Percentiles rank a stretch among this genome's conserved stretches.
Evolutionary conservation across 2,888 invertebrate species (phyloP).

Genomic region (Clostera curtula): DNA sequence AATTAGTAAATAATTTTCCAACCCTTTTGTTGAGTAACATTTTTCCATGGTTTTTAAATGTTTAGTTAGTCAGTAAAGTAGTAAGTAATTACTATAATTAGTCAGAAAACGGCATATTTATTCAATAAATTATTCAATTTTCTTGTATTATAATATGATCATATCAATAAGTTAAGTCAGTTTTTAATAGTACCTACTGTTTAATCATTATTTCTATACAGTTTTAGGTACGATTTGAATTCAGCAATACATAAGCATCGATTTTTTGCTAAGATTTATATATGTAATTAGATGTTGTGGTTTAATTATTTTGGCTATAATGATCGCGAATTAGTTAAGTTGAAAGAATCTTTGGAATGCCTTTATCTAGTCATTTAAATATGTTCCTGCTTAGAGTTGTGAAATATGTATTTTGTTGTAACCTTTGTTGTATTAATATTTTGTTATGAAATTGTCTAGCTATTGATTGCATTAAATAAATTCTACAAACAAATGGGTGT

Average conservation of each 20-base stretch:
- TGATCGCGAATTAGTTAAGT: slow-evolving; percentile 1
- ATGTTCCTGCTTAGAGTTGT: slow-evolving; percentile 45
- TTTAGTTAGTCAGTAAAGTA: slow-evolving; percentile 1
- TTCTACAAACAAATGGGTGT: no score
- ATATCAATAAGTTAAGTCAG: slow-evolving; percentile 54
- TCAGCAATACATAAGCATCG: slow-evolving; percentile 40
- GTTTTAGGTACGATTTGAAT: slow-evolving; percentile 33
- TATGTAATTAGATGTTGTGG: slow-evolving; percentile 34
- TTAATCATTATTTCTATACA: slow-evolving; percentile 7
- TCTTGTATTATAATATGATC: slow-evolving; percentile 43
- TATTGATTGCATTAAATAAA: no score
- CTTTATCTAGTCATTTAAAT: slow-evolving; percentile 36
- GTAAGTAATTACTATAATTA: slow-evolving; percentile 3
- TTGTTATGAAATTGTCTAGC: no score
- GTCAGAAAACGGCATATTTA: slow-evolving; percentile 9
- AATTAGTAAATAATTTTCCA: no score
- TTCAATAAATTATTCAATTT: slow-evolving; percentile 19
- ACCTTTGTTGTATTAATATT: slow-evolving; percentile 7
- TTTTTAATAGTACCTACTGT: slow-evolving; percentile 21
- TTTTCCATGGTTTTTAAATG: slow-evolving; percentile 3
- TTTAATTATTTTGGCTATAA: slow-evolving; percentile 13
- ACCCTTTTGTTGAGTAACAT: no score
- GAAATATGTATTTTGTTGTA: slow-evolving; percentile 21
- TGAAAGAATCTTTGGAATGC: no score
- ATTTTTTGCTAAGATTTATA: slow-evolving; percentile 41